Base-by-base conservation (phyloP, 2,797 vertebrate species). In the Parauchenoglanis punctatus region DNA sequence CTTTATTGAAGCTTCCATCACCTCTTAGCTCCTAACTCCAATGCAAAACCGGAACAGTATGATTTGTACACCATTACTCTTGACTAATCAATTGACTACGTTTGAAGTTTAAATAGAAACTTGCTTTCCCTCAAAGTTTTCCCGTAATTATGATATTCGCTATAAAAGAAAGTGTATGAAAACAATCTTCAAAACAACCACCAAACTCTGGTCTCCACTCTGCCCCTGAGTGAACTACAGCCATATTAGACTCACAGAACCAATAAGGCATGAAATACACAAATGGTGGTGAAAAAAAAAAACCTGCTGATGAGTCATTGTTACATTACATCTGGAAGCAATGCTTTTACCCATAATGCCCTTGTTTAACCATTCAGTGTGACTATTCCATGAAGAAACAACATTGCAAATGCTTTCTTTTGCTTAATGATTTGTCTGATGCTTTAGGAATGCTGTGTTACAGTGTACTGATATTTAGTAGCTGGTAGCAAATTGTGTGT, bases 261-360 rank as follows among this genome's bases (percentile, higher is more conserved):
- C 80, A 63, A 18, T 3, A 72, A 15, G n/a, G 77, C 65, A 63
- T 54, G 44, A 83, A 54, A 75, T 65, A 59, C 78, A 73, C 67
- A 61, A 40, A 31, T 20, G 40, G 17, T n/a, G 46, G 46, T 40
- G 28, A 35, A 46, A 73, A 73, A 52, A 52, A 54, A 20, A 86
- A 70, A 46, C 18, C 12, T 44, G 61, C n/a, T 59, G n/a, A 61
- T 83, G 86, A 87, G 70, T 83, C 68, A 83, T 65, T 28, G 7
- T 73, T n/a, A 67, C 44, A 87, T 44, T 54, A 65, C 80, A 54
- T 87, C 44, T 65, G 58, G 49, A 86, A 86, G 13, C 65, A 56
- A 49, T 11, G 56, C 56, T 76, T 23, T 78, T 77, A 68, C 61
- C 61, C 73, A 78, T 31, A 76, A n/a, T 76, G 40, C 35, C 44